phyloP scores from a whole-genome alignment of 1,140 invertebrate species.

The Drosophila cardini region DNA sequence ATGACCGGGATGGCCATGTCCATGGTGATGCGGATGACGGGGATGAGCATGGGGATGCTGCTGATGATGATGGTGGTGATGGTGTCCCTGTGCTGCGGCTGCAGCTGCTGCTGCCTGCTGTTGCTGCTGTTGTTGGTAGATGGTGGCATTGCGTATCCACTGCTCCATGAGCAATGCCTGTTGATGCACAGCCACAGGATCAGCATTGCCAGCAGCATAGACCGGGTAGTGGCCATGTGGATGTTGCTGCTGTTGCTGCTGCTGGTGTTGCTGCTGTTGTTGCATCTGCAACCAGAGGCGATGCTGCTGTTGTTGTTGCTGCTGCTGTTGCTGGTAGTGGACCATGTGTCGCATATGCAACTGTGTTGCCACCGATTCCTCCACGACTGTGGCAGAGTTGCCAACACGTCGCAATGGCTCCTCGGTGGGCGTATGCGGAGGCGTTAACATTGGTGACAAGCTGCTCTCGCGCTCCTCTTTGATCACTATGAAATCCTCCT shows the following conservation, averaged over 20 bases:
- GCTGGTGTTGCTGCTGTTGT: slow-evolving; percentile 55
- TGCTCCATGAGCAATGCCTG: slow-evolving; percentile 88
- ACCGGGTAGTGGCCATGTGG: slow-evolving; percentile 60
- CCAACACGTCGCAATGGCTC: slow-evolving; percentile 70
- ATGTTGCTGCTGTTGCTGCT: slow-evolving; percentile 53
- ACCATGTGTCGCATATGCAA: slow-evolving; percentile 72
- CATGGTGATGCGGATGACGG: not conserved
- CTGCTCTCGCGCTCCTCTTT: slow-evolving; percentile 88
- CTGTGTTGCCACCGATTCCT: slow-evolving; percentile 69
- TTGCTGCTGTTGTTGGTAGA: slow-evolving; percentile 86
- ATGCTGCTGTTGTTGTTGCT: slow-evolving; percentile 72
- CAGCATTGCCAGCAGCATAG: slow-evolving; percentile 74
- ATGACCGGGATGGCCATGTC: slow-evolving; percentile 54
- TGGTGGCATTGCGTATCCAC: slow-evolving; percentile 89
- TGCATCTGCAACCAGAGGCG: slow-evolving; percentile 75
- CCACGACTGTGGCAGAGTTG: slow-evolving; percentile 66
- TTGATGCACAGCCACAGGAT: slow-evolving; percentile 84
- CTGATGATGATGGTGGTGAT: slow-evolving; percentile 56
- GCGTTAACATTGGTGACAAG: slow-evolving; percentile 88
- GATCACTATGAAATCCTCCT: slow-evolving; percentile 85
- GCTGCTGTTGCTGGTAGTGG: slow-evolving; percentile 72
- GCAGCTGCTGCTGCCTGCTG: slow-evolving; percentile 59
- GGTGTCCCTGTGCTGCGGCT: slow-evolving; percentile 44
- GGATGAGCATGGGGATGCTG: slow-evolving; percentile 55
- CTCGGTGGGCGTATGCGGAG: slow-evolving; percentile 90